A percentile compares a stretch with the other conserved stretches of the same genome.
Evolutionary conservation across 2,797 vertebrate species (phyloP).

Genomic region (Xenentodon cancila): DNA sequence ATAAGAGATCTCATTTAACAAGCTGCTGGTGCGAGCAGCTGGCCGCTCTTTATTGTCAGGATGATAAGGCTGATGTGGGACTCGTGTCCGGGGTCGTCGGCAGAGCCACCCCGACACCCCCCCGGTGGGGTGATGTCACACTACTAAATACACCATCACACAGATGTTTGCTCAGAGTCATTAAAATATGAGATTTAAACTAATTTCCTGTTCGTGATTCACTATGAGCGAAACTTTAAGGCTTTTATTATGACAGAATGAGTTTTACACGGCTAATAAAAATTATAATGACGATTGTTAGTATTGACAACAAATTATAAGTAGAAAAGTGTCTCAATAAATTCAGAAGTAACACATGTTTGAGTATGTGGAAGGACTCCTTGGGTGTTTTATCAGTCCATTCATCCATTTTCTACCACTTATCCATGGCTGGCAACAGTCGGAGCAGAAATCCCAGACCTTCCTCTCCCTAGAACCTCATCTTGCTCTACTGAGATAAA

Average conservation of each 20-base stretch:
- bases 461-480: no score
- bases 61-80: constrained; percentile 48
- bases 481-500: no score
- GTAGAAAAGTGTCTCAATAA: no score
- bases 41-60: constrained; percentile 45
- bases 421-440: no score
- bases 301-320: no score
- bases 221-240: background rate
- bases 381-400: no score
- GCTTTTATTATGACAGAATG: background rate
- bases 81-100: constrained; percentile 14
- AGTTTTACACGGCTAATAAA: background rate
- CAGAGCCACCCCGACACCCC: background rate
- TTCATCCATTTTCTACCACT: no score
- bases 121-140: background rate
- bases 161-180: background rate
- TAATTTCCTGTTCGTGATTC: background rate
- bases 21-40: constrained; percentile 50
- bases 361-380: no score
- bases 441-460: no score
- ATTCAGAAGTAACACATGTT: no score
- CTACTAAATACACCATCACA: background rate
- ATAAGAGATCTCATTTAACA: constrained; percentile 66
- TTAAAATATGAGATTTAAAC: constrained; percentile 1
- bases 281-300: no score